These are phyloP conservation scores for Achatina immaculata DNA, from an alignment of 1,140 invertebrate genomes.

Conservation along the genomic window DNA sequence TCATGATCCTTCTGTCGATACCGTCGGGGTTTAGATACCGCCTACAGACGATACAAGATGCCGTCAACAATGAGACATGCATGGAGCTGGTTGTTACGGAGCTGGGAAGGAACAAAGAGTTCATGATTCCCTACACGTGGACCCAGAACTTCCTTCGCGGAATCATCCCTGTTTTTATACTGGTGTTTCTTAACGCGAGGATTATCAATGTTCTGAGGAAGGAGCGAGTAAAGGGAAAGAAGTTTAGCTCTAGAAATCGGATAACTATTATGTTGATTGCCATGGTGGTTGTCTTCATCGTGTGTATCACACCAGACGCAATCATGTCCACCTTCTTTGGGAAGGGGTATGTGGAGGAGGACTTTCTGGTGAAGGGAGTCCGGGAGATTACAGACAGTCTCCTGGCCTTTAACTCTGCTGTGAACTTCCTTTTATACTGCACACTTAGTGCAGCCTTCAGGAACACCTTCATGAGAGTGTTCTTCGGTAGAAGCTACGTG, in stretches of 20 bases:
- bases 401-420: conserved; percentile 80
- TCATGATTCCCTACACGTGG: conserved; percentile 78
- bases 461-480: conserved; percentile 40
- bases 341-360: conserved; percentile 68
- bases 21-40: conserved; percentile 66
- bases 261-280: conserved; percentile 85
- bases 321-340: conserved; percentile 73
- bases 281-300: conserved; percentile 81
- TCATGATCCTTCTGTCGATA: conserved; percentile 61
- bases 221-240: conserved; percentile 63
- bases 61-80: conserved; percentile 46
- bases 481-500: conserved; percentile 40
- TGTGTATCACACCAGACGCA: conserved; percentile 83
- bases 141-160: conserved; percentile 78
- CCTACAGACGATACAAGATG: conserved; percentile 46
- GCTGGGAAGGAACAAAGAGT: conserved; percentile 73
- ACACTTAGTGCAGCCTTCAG: conserved; percentile 77
- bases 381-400: conserved; percentile 84
- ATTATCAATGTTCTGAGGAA: conserved; percentile 78
- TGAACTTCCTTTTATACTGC: conserved; percentile 85
- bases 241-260: conserved; percentile 66
- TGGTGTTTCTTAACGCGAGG: conserved; percentile 76
- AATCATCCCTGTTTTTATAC: conserved; percentile 74
- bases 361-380: conserved; percentile 73
- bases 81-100: conserved; percentile 54